These are phyloP conservation scores for Momotus momota DNA, from an alignment of 2,797 vertebrate species.

Conservation along the genomic window DNA sequence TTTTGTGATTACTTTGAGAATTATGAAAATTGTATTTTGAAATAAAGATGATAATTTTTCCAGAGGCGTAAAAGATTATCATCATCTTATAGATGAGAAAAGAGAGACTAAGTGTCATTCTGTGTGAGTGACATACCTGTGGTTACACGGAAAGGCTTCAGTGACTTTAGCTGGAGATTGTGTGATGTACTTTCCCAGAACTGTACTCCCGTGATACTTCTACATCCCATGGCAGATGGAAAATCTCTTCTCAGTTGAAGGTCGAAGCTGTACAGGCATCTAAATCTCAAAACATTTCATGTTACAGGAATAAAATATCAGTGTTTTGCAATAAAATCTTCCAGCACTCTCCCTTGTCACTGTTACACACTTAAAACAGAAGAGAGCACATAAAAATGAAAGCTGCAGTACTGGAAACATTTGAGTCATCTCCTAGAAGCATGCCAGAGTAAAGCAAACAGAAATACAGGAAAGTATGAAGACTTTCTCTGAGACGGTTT, in stretches of 20 bases:
- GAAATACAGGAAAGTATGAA: background rate
- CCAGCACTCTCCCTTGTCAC: background rate
- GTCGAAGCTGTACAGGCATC: background rate
- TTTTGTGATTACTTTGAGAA: background rate
- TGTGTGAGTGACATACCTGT: background rate
- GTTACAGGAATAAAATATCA: background rate
- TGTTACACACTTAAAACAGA: background rate
- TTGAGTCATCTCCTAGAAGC: background rate
- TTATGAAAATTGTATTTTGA: background rate
- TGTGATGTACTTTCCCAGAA: background rate
- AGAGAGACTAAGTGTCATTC: background rate
- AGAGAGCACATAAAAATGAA: background rate
- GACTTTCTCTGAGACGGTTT: background rate
- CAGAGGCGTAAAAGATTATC: background rate
- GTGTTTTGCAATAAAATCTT: background rate
- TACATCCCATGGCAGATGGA: accelerated
- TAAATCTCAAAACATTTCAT: background rate
- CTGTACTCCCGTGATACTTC: background rate
- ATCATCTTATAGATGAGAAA: background rate
- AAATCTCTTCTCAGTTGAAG: background rate
- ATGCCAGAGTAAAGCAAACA: background rate
- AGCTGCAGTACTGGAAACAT: background rate
- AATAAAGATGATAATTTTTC: background rate
- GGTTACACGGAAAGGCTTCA: background rate
- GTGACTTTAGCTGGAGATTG: background rate